These are phyloP conservation scores for Oreocharis arfaki DNA, from an alignment of 2,113 vertebrate genomes.

Conservation along the genomic window DNA sequence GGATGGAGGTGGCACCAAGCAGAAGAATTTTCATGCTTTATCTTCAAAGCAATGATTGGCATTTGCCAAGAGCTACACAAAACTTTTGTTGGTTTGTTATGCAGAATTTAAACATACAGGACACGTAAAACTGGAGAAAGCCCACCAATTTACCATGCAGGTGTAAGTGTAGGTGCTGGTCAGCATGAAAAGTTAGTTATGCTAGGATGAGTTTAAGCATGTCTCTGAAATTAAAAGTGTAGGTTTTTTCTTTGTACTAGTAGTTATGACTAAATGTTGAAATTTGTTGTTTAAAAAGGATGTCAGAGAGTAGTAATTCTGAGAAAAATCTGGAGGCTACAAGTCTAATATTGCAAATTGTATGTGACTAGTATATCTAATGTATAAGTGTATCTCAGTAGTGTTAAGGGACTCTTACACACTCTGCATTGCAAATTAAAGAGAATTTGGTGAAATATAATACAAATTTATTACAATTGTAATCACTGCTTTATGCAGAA, in stretches of 20 bases:
- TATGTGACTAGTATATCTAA: neutral
- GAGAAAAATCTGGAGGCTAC: neutral
- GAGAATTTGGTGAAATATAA: neutral
- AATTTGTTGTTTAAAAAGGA: neutral
- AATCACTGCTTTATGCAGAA: neutral
- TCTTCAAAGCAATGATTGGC: neutral
- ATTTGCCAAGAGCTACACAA: neutral
- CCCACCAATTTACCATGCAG: neutral
- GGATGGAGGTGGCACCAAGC: neutral
- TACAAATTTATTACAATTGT: neutral
- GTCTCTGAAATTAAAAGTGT: neutral
- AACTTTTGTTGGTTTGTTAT: neutral
- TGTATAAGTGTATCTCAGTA: neutral
- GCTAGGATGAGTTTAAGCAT: neutral
- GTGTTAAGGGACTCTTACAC: neutral
- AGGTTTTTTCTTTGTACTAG: neutral
- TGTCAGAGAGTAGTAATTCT: neutral
- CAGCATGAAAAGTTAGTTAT: neutral
- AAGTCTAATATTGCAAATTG: neutral
- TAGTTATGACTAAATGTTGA: neutral
- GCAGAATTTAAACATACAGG: neutral
- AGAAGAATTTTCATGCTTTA: neutral
- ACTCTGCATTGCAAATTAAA: neutral
- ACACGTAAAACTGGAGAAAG: neutral
- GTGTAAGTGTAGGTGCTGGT: neutral